Evolutionary conservation across 2,797 vertebrate species (phyloP).

Genomic region (Eremophila alpestris): DNA sequence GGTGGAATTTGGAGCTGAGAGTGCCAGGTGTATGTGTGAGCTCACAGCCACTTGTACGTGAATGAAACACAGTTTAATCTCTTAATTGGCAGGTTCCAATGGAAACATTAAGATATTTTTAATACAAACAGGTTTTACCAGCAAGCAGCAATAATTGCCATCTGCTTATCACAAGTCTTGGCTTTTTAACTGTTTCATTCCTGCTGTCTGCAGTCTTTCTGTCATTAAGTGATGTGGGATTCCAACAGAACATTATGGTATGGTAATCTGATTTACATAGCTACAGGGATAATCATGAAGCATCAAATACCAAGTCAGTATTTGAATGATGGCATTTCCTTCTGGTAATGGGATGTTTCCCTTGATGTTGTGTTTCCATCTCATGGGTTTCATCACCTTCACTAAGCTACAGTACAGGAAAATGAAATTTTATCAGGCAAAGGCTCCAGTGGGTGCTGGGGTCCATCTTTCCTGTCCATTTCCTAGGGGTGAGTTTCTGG

Average conservation of each 20-base stretch:
- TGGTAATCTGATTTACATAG: conserved; percentile 48
- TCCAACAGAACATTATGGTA: conserved; percentile 5
- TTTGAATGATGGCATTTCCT: background rate
- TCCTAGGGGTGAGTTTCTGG: background rate
- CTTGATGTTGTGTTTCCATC: background rate
- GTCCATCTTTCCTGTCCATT: background rate
- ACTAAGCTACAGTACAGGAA: background rate
- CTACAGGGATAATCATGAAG: background rate
- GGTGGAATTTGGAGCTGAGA: background rate
- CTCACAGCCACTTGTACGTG: background rate
- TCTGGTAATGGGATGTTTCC: background rate
- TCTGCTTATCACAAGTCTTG: conserved; percentile 37
- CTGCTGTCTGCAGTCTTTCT: background rate
- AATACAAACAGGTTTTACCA: conserved; percentile 59
- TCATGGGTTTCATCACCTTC: background rate
- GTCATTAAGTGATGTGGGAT: background rate
- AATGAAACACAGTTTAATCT: conserved; percentile 43
- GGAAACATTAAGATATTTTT: conserved; percentile 61
- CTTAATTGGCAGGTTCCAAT: conserved; percentile 39
- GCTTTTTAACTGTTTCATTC: conserved; percentile 44
- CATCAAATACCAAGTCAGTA: background rate
- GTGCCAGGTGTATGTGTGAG: background rate
- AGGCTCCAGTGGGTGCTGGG: background rate
- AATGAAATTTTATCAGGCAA: background rate
- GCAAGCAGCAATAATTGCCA: conserved; percentile 24